A percentile compares a stretch with the other conserved stretches of the same genome.
Conservation (phyloP, 2,113 vertebrate species). For the Bungarus multicinctus region DNA sequence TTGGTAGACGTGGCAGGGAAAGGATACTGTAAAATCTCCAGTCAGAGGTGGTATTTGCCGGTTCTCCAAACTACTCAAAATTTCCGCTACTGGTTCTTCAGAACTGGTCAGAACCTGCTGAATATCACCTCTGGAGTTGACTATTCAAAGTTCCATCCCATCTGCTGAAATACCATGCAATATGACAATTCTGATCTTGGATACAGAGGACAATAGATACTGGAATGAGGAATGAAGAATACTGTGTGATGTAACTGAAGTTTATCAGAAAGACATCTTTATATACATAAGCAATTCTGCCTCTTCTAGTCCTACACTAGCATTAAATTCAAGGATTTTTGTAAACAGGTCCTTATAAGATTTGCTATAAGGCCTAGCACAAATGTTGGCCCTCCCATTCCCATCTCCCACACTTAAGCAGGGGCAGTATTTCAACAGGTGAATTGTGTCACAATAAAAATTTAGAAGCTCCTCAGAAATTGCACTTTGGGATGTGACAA, state of each 20-base stretch:
- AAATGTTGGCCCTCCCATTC: not conserved
- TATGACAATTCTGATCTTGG: not conserved
- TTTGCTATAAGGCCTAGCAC: not conserved
- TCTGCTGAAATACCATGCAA: not conserved
- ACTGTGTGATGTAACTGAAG: not conserved
- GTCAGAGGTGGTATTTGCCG: no score
- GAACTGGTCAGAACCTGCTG: no score
- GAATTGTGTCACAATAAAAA: slow-evolving; percentile 16
- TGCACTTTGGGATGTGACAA: not conserved
- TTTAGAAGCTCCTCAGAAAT: not conserved
- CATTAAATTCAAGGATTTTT: not conserved
- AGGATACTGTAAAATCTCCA: no score
- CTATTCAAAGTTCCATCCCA: not conserved
- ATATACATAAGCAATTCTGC: not conserved
- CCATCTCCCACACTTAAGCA: not conserved
- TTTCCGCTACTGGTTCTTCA: no score
- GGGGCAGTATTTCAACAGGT: not conserved
- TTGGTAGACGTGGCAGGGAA: no score
- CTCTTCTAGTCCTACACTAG: not conserved
- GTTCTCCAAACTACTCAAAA: no score
- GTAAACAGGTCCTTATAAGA: not conserved
- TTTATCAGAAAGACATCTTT: not conserved
- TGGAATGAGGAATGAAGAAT: not conserved
- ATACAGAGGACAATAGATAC: not conserved
- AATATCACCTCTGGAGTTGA: not conserved